These are phyloP conservation scores for Drosophila varians DNA, from an alignment of 1,140 invertebrate species.

Conservation along the genomic window DNA sequence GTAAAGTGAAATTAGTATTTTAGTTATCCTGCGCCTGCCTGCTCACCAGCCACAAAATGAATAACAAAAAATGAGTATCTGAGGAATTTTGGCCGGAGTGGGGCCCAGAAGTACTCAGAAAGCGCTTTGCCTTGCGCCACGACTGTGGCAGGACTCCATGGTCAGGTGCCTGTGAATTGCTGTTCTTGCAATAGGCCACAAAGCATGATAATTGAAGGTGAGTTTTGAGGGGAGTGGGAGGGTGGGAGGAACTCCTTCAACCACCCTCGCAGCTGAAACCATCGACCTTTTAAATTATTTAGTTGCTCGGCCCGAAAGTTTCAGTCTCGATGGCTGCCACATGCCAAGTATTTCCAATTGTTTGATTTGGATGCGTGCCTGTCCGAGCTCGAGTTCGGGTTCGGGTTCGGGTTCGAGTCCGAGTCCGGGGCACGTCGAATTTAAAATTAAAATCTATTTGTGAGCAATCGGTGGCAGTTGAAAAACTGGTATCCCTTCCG, in stretches of 20 bases:
- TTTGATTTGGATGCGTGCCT: conserved; percentile 54
- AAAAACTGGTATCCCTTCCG: conserved; percentile 3
- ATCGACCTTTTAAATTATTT: conserved; percentile 50
- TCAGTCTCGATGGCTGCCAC: conserved; percentile 38
- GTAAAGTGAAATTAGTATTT: conserved; percentile 82
- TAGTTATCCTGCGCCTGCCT: conserved; percentile 69
- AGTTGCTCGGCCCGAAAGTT: conserved; percentile 40
- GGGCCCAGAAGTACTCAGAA: conserved; percentile 52
- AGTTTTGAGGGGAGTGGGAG: background rate
- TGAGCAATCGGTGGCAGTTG: conserved; percentile 35
- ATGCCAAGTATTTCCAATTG: conserved; percentile 50
- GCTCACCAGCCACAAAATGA: conserved; percentile 40
- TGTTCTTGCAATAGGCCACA: conserved; percentile 31
- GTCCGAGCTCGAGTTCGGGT: conserved; percentile 5
- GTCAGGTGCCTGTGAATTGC: conserved; percentile 41
- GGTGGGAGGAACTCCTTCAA: background rate
- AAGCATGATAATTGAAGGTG: conserved; percentile 37
- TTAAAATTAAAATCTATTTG: conserved; percentile 64
- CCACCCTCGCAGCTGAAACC: conserved; percentile 31
- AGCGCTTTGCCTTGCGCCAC: conserved; percentile 58
- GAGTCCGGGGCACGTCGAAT: conserved; percentile 33
- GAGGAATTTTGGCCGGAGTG: conserved; percentile 31
- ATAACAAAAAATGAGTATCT: conserved; percentile 27
- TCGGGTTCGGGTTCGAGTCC: too few species aligned
- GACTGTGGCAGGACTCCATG: background rate